Conservation (phyloP, 2,888 invertebrate species). For the Erebia palarica region DNA sequence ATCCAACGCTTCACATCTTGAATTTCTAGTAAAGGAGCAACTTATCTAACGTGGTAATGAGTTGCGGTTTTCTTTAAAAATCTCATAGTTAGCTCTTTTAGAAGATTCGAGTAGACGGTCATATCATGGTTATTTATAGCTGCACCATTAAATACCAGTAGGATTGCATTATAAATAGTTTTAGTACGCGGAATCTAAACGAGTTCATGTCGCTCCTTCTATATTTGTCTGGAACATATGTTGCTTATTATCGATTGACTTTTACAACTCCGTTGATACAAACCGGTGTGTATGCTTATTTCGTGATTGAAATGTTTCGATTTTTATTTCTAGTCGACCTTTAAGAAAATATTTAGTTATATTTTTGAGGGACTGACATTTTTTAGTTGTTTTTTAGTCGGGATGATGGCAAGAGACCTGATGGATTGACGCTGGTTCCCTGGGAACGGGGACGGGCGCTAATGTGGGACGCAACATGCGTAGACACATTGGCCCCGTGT, state of each 20-base stretch:
- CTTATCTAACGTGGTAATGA: too few species aligned
- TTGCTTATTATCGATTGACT: conserved; percentile 13
- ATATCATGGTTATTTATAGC: conserved; percentile 21
- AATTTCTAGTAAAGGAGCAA: neutral
- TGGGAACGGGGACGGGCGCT: too few species aligned
- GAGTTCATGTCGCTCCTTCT: conserved; percentile 26
- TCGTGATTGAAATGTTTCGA: neutral
- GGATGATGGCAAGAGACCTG: too few species aligned
- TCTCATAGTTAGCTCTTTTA: neutral
- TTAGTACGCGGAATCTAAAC: conserved; percentile 30
- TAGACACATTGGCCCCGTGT: too few species aligned
- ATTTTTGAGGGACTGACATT: too few species aligned
- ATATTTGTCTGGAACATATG: conserved; percentile 27
- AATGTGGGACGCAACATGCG: too few species aligned
- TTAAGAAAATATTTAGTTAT: too few species aligned
- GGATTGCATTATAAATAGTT: conserved; percentile 29
- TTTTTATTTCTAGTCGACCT: neutral
- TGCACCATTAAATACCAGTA: conserved; percentile 19
- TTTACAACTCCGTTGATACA: conserved; percentile 13
- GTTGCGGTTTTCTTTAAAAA: too few species aligned
- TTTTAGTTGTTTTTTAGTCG: too few species aligned
- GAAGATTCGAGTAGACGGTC: neutral
- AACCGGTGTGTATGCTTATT: neutral
- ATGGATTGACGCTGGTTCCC: too few species aligned
- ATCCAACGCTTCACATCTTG: neutral